Evolutionary conservation across 2,797 vertebrate species (phyloP).

Genomic region (Liasis olivaceus): DNA sequence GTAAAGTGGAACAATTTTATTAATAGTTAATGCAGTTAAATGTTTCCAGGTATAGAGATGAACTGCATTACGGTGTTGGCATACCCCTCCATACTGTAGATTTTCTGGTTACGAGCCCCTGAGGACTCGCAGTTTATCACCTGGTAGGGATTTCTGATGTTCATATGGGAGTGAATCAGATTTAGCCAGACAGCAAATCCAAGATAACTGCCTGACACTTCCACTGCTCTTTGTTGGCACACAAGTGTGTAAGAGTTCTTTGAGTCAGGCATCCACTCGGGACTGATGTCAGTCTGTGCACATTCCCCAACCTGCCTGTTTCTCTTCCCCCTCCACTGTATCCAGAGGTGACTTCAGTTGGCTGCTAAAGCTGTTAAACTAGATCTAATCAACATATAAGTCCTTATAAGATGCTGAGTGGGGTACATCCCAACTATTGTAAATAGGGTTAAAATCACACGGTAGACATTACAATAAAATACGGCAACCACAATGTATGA

Average conservation of each 20-base stretch:
- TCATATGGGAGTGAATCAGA: not conserved
- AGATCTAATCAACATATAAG: not conserved
- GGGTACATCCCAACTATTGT: no score
- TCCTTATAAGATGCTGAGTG: not conserved
- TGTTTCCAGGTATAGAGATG: not conserved
- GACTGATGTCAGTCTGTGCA: not conserved
- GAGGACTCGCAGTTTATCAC: not conserved
- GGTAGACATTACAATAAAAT: no score
- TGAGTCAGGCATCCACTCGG: not conserved
- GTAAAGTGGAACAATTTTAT: not conserved
- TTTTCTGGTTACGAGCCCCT: not conserved
- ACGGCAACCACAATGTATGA: no score
- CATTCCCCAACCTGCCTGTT: not conserved
- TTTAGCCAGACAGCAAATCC: not conserved
- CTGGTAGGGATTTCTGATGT: not conserved
- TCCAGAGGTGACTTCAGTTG: not conserved
- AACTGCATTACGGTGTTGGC: not conserved
- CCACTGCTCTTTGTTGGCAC: not conserved
- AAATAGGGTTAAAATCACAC: no score
- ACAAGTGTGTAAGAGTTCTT: not conserved
- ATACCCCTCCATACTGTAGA: not conserved
- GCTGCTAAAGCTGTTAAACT: not conserved
- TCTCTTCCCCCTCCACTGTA: not conserved
- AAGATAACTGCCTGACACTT: not conserved
- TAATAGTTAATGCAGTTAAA: not conserved